These are phyloP conservation scores for Periphyllus acericola DNA, from an alignment of 2,888 invertebrate species.

Conservation along the genomic window DNA sequence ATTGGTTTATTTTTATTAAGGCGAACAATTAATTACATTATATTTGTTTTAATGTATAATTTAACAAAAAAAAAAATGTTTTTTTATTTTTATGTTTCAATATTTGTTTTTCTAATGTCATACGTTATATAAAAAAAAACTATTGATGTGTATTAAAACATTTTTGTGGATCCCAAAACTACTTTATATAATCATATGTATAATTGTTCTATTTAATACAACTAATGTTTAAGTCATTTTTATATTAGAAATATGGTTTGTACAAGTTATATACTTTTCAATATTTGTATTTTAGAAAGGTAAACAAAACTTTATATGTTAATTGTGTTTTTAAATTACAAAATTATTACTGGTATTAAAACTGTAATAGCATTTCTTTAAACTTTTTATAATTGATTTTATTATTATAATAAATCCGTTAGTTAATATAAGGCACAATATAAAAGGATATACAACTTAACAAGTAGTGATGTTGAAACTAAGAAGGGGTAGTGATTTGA, in stretches of 20 bases:
- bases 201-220: background rate
- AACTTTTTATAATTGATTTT: background rate
- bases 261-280: background rate
- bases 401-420: no score
- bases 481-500: no score
- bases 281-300: background rate
- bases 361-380: background rate
- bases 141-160: background rate
- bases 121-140: slow-evolving; percentile 15
- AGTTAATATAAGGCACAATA: no score
- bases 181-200: background rate
- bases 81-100: background rate
- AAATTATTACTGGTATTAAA: background rate
- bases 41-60: slow-evolving; percentile 14
- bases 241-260: slow-evolving; percentile 16
- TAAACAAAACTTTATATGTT: background rate
- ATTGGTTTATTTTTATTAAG: background rate
- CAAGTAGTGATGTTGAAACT: no score
- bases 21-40: background rate
- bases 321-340: background rate
- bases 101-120: background rate
- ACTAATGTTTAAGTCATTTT: slow-evolving; percentile 13
- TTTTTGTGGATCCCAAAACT: background rate
- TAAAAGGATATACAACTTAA: no score
- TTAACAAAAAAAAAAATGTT: background rate